These are phyloP conservation scores for Colius striatus DNA, from an alignment of 2,113 vertebrate genomes.

Conservation along the genomic window DNA sequence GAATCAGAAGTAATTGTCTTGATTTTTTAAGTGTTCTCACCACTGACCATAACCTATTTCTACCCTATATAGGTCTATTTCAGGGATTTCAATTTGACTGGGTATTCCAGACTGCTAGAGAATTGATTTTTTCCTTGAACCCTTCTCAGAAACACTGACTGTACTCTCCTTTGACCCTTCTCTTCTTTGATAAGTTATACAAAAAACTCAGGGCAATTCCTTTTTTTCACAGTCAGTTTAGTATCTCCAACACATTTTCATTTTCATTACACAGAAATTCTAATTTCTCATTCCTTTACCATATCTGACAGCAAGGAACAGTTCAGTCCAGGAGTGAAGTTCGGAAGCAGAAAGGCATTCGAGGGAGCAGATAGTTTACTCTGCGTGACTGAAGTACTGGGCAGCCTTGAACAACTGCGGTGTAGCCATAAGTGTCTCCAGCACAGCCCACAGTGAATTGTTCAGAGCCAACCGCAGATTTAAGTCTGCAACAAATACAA, in stretches of 20 bases:
- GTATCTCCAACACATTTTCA: background rate
- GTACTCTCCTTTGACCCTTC: background rate
- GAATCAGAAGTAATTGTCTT: background rate
- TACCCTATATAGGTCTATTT: background rate
- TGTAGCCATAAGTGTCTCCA: background rate
- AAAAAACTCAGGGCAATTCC: background rate
- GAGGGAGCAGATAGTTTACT: background rate
- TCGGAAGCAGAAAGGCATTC: background rate
- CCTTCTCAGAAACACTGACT: background rate
- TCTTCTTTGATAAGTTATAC: background rate
- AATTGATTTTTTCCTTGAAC: background rate
- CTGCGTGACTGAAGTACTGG: background rate
- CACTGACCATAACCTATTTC: background rate
- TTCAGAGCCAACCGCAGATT: background rate
- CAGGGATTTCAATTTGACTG: background rate
- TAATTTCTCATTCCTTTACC: background rate
- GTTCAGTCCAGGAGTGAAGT: background rate
- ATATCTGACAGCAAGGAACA: background rate
- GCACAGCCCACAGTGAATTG: background rate
- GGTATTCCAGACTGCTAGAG: background rate
- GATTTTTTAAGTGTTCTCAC: background rate
- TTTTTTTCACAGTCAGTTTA: background rate
- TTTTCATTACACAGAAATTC: background rate
- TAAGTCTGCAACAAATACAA: background rate
- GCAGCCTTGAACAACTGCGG: background rate